phyloP scores from a whole-genome alignment of 1,140 invertebrate species.

The Amphibalanus amphitrite region DNA sequence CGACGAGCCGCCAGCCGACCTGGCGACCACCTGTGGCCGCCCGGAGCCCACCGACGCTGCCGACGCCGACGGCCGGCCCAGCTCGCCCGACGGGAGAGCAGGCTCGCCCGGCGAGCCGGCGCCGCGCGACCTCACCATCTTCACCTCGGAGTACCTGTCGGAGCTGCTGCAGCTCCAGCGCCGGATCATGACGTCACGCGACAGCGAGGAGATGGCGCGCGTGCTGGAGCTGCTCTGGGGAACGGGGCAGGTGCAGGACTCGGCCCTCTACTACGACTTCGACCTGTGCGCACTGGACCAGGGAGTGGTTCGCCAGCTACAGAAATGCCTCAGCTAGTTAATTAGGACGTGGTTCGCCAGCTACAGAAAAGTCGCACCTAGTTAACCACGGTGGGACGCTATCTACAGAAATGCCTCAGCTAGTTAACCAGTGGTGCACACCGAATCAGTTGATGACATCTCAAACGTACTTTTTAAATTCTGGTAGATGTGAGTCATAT shows the following conservation, averaged over 20 bases:
- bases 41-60: background rate
- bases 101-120: too few relatives aligned
- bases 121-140: background rate
- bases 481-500: too few relatives aligned
- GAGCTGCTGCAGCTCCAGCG: constrained; percentile 58
- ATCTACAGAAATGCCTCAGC: too few relatives aligned
- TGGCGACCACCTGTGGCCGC: background rate
- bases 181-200: constrained; percentile 65
- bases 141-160: constrained; percentile 43
- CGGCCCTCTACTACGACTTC: constrained; percentile 69
- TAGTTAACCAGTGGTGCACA: too few relatives aligned
- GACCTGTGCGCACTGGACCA: constrained; percentile 64
- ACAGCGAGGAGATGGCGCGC: constrained; percentile 58
- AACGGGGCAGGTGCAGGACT: constrained; percentile 66
- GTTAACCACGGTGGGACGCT: too few relatives aligned
- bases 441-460: too few relatives aligned
- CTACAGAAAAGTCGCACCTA: too few relatives aligned
- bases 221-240: constrained; percentile 71
- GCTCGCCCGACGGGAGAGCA: too few relatives aligned
- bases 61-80: too few relatives aligned
- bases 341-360: too few relatives aligned
- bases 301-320: constrained; percentile 56
- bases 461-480: too few relatives aligned
- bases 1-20: too few relatives aligned
- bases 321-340: constrained; percentile 37